Conservation (phyloP, 2,888 invertebrate species). For the Nomada hirtipes region DNA sequence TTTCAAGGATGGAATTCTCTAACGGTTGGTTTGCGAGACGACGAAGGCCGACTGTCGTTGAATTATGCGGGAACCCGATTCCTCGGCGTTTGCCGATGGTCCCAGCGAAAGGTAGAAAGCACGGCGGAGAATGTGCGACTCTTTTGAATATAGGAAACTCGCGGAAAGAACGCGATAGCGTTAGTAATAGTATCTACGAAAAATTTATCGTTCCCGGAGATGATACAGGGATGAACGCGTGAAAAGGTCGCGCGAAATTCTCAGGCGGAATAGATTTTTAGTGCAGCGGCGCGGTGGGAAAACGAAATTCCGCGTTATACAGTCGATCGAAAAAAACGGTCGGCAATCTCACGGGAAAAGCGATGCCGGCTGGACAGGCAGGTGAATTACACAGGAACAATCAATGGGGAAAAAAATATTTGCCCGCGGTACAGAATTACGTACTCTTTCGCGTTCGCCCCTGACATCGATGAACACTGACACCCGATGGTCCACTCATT, state of each 20-base stretch:
- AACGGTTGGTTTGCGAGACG: conserved; percentile 29
- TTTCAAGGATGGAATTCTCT: conserved; percentile 46
- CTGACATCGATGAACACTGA: conserved; percentile 47
- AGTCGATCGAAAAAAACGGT: neutral
- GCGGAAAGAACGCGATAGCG: too few species aligned
- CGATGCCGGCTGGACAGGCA: neutral
- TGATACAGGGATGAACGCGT: too few species aligned
- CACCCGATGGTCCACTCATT: conserved; percentile 62
- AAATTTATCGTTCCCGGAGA: too few species aligned
- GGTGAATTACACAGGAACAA: conserved; percentile 9
- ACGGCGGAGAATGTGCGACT: conserved; percentile 1
- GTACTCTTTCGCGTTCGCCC: conserved; percentile 17
- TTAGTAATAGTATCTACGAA: too few species aligned
- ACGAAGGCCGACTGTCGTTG: conserved; percentile 45
- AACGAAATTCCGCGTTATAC: neutral
- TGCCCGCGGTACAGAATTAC: conserved; percentile 22
- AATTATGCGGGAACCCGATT: conserved; percentile 57
- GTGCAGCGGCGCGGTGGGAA: neutral
- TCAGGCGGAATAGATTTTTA: too few species aligned
- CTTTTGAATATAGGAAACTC: too few species aligned
- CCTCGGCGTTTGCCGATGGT: too few species aligned
- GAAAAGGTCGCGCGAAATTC: too few species aligned
- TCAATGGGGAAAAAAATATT: conserved; percentile 16
- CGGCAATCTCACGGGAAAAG: neutral
- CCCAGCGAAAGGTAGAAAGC: neutral